phyloP scores from a whole-genome alignment of 2,113 vertebrate species.

The Ovis canadensis region DNA sequence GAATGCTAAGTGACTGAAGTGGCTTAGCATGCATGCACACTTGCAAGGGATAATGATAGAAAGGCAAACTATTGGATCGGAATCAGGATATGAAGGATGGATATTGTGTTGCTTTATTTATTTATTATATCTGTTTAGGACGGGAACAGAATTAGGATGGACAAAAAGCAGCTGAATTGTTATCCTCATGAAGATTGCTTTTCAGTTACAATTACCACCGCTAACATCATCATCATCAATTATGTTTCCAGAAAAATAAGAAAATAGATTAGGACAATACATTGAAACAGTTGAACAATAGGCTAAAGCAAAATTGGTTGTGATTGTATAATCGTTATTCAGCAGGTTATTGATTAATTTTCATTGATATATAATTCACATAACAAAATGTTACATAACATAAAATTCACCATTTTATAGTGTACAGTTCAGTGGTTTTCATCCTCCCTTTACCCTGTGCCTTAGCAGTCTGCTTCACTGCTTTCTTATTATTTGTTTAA shows the following conservation, averaged over 20 bases:
- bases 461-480: not conserved
- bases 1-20: not conserved
- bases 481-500: not conserved
- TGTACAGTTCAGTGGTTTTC: not conserved
- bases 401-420: not conserved
- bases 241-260: not conserved
- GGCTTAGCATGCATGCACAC: not conserved
- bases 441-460: not conserved
- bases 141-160: not conserved
- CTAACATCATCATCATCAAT: not conserved
- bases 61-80: not conserved
- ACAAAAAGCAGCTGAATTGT: not conserved
- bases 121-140: not conserved
- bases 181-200: not conserved
- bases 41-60: not conserved
- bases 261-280: not conserved
- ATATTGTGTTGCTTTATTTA: not conserved
- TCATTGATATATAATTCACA: not conserved
- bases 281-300: not conserved
- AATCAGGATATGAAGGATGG: not conserved
- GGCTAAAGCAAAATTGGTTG: not conserved
- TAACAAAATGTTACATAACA: not conserved
- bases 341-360: not conserved
- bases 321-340: not conserved
- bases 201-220: not conserved